Percentiles rank a stretch among this genome's conserved stretches.
phyloP scores from a whole-genome alignment of 2,888 invertebrate genomes.

The Hesperia comma region DNA sequence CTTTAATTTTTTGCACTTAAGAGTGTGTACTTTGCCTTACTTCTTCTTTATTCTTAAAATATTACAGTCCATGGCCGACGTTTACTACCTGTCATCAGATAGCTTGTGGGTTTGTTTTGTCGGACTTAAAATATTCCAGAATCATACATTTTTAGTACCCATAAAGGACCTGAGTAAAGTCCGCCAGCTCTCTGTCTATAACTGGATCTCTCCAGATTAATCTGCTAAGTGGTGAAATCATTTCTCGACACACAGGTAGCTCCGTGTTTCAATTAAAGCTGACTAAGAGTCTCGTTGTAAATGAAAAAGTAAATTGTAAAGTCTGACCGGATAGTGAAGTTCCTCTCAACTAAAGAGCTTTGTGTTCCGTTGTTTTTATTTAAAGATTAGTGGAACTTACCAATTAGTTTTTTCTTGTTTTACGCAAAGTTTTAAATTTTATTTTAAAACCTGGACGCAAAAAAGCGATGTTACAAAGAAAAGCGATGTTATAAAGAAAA shows the following conservation, averaged over 20 bases:
- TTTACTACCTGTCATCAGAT: too few species aligned
- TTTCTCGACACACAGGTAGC: slow-evolving; percentile 28
- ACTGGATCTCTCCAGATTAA: slow-evolving; percentile 35
- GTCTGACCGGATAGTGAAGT: slow-evolving; percentile 22
- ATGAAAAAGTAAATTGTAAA: slow-evolving; percentile 34
- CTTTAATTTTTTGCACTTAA: too few species aligned
- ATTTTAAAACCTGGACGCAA: too few species aligned
- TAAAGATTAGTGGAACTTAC: neutral
- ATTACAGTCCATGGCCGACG: too few species aligned
- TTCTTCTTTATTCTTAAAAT: too few species aligned
- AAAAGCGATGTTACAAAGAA: too few species aligned
- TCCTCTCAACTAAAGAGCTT: slow-evolving; percentile 7
- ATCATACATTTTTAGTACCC: too few species aligned
- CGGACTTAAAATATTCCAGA: too few species aligned
- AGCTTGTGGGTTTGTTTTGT: too few species aligned
- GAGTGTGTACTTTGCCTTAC: too few species aligned
- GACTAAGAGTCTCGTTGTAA: slow-evolving; percentile 22
- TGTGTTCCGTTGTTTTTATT: neutral
- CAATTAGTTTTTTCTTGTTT: neutral
- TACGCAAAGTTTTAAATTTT: neutral
- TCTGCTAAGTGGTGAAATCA: slow-evolving; percentile 39
- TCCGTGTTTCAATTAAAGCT: slow-evolving; percentile 33
- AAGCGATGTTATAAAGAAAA: too few species aligned
- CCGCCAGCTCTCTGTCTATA: slow-evolving; percentile 4
- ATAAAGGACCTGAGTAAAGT: too few species aligned